Evolutionary conservation across 2,797 vertebrate species (phyloP).

Genomic region (Nothura maculosa): DNA sequence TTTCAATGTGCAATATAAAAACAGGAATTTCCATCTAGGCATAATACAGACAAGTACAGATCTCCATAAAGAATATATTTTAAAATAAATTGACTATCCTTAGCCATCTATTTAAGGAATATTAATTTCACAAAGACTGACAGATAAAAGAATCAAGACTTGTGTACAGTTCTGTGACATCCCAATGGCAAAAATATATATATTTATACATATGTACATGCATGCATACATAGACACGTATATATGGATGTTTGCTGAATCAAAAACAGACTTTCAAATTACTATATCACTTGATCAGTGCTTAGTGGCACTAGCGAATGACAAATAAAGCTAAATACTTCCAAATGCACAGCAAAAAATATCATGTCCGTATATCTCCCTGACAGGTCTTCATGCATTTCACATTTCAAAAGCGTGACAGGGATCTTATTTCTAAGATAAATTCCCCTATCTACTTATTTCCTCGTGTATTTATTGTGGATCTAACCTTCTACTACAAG

Average conservation of each 20-base stretch:
- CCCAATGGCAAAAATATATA: not conserved
- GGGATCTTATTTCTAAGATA: constrained; percentile 90
- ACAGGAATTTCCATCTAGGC: not conserved
- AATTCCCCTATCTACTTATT: constrained; percentile 88
- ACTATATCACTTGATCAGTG: constrained; percentile 77
- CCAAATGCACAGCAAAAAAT: constrained; percentile 87
- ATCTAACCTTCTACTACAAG: constrained; percentile 86
- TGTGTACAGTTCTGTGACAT: not conserved
- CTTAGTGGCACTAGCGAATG: constrained; percentile 79
- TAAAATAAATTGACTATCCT: constrained; percentile 17
- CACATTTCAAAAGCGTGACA: constrained; percentile 89
- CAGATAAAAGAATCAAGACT: constrained; percentile 21
- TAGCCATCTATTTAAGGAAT: constrained; percentile 19
- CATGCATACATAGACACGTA: not conserved
- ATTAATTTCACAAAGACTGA: not conserved
- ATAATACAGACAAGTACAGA: not conserved
- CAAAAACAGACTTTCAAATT: constrained; percentile 77
- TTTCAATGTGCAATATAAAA: not conserved
- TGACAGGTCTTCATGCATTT: constrained; percentile 87
- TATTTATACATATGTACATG: not conserved
- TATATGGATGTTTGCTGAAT: constrained; percentile 37
- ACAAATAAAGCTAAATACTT: constrained; percentile 91
- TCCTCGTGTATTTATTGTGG: constrained; percentile 91
- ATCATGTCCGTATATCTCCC: constrained; percentile 89
- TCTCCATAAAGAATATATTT: constrained; percentile 10